Evolutionary conservation across 2,888 invertebrate genomes (phyloP).

Genomic region (Anoplius nigerrimus): DNA sequence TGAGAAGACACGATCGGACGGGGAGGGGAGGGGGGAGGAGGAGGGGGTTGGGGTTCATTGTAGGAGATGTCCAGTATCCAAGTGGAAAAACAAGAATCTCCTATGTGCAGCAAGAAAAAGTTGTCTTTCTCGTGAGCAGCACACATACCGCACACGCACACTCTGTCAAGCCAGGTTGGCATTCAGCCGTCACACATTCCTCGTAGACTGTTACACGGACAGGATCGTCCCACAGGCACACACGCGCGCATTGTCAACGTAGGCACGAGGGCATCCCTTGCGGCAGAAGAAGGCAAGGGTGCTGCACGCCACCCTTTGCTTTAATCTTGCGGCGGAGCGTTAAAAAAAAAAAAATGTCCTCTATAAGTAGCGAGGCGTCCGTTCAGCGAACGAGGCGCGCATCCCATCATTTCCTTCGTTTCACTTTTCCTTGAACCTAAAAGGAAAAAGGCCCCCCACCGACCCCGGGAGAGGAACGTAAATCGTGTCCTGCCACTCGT

Average conservation of each 20-base stretch:
- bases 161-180: no score
- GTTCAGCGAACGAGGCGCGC: conserved; percentile 40
- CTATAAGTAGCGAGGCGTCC: conserved; percentile 43
- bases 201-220: background rate
- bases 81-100: no score
- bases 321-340: conserved; percentile 7
- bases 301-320: no score
- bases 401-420: conserved; percentile 39
- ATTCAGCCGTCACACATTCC: no score
- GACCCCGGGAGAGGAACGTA: conserved; percentile 23
- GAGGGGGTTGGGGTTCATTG: no score
- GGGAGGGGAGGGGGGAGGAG: no score
- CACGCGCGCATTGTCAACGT: background rate
- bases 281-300: no score
- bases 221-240: background rate
- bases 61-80: no score
- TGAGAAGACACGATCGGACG: conserved; percentile 25
- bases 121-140: no score
- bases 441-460: background rate
- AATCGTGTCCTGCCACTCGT: no score
- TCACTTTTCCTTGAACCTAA: conserved; percentile 19
- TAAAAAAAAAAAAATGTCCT: conserved; percentile 10
- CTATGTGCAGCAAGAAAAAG: no score
- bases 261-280: background rate
- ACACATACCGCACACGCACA: no score